These are phyloP conservation scores for Phocoena sinus DNA, from an alignment of 2,113 vertebrate species.

Conservation along the genomic window DNA sequence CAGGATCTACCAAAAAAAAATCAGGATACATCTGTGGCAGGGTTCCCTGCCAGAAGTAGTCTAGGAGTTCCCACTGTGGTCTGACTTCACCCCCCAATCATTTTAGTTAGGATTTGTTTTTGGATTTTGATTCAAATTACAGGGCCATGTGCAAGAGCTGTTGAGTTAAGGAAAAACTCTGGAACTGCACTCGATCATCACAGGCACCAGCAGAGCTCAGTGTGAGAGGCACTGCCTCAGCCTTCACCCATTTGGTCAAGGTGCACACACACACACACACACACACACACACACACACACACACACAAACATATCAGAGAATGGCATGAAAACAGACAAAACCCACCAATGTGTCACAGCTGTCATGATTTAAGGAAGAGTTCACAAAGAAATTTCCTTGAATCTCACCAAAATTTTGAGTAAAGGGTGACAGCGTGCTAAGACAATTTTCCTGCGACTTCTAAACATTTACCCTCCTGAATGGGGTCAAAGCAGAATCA, in stretches of 20 bases:
- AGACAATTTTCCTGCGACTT: background rate
- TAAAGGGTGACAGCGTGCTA: background rate
- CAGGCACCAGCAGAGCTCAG: background rate
- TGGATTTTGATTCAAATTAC: constrained; percentile 37
- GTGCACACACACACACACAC: too few relatives aligned
- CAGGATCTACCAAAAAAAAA: background rate
- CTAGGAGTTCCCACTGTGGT: constrained; percentile 4
- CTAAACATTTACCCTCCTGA: background rate
- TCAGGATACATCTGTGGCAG: constrained; percentile 50
- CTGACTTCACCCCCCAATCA: constrained; percentile 18
- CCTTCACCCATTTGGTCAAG: background rate
- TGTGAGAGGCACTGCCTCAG: background rate
- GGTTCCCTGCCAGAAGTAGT: background rate
- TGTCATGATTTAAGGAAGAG: background rate
- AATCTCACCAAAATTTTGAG: background rate
- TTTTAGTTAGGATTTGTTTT: background rate
- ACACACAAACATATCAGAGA: background rate
- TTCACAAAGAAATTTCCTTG: background rate
- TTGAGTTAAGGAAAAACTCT: background rate
- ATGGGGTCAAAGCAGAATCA: background rate
- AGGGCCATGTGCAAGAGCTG: background rate
- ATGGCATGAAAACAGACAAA: background rate
- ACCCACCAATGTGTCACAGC: background rate
- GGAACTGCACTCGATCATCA: background rate
- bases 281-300: rapidly evolving